phyloP scores from a whole-genome alignment of 2,888 invertebrate species.

The Eustalomyia histrio region DNA sequence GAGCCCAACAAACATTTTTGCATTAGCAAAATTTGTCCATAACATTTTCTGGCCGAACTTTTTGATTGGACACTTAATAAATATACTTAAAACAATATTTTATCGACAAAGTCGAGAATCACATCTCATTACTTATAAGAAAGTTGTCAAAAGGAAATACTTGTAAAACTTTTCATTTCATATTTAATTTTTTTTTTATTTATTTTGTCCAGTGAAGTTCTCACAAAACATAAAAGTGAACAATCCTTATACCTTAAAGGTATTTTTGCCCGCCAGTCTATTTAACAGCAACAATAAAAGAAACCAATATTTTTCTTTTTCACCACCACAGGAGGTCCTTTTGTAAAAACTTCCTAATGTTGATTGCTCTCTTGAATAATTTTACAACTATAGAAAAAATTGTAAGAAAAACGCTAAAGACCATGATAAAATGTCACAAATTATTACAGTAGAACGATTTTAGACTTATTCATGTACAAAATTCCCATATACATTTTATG shows the following conservation, averaged over 20 bases:
- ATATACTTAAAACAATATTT: too few relatives aligned
- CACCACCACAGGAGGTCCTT: slow-evolving; percentile 45
- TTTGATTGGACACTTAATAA: too few relatives aligned
- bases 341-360: neutral
- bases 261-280: slow-evolving; percentile 30
- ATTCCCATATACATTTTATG: neutral
- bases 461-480: neutral
- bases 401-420: neutral
- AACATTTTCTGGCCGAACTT: too few relatives aligned
- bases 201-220: neutral
- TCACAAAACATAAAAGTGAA: neutral
- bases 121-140: too few relatives aligned
- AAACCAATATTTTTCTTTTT: slow-evolving; percentile 31
- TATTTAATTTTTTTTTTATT: too few relatives aligned
- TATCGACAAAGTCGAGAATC: too few relatives aligned
- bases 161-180: too few relatives aligned
- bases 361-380: slow-evolving; percentile 60
- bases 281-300: slow-evolving; percentile 55
- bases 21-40: too few relatives aligned
- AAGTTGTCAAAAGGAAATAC: too few relatives aligned
- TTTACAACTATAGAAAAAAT: slow-evolving; percentile 3
- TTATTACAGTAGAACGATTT: slow-evolving; percentile 6
- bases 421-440: slow-evolving; percentile 4
- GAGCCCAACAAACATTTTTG: too few relatives aligned
- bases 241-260: neutral